A percentile compares a stretch with the other conserved stretches of the same genome.
Conservation (phyloP, 2,888 invertebrate species). For the Melitaea athalia region DNA sequence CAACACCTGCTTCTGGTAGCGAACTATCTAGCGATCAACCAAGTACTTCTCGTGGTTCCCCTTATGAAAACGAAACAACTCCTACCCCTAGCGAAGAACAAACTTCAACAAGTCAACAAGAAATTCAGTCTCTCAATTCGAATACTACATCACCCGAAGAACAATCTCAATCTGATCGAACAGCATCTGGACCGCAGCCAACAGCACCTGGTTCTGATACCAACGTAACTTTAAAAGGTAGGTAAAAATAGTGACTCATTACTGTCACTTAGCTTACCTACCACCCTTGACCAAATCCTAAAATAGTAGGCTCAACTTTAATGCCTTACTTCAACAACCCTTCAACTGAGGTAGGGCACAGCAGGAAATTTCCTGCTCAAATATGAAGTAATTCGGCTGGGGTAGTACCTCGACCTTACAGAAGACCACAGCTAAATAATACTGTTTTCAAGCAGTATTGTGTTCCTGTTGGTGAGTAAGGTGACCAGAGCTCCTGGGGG, state of each 20-base stretch:
- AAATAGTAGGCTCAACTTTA: too few relatives aligned
- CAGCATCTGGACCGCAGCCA: constrained; percentile 30
- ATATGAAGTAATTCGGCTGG: too few relatives aligned
- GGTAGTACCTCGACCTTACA: too few relatives aligned
- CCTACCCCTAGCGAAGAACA: neutral
- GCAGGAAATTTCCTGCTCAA: too few relatives aligned
- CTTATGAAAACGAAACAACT: neutral
- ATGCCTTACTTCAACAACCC: too few relatives aligned
- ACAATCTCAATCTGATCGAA: neutral
- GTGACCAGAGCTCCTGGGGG: too few relatives aligned
- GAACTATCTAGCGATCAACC: neutral
- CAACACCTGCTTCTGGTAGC: neutral
- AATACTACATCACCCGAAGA: neutral
- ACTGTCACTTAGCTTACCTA: too few relatives aligned
- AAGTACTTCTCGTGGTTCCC: neutral
- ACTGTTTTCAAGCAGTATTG: too few relatives aligned
- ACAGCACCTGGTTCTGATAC: constrained; percentile 20
- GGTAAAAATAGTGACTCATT: neutral
- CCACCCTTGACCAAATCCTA: too few relatives aligned
- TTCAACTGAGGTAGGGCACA: too few relatives aligned
- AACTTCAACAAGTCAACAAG: neutral
- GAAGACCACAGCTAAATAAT: too few relatives aligned
- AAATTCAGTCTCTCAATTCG: neutral
- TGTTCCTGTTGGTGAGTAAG: too few relatives aligned
- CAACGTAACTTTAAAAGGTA: neutral